Percentiles rank a stretch among this genome's conserved stretches.
These are phyloP conservation scores for Gila robusta DNA, from an alignment of 2,797 vertebrate genomes.

Conservation along the genomic window DNA sequence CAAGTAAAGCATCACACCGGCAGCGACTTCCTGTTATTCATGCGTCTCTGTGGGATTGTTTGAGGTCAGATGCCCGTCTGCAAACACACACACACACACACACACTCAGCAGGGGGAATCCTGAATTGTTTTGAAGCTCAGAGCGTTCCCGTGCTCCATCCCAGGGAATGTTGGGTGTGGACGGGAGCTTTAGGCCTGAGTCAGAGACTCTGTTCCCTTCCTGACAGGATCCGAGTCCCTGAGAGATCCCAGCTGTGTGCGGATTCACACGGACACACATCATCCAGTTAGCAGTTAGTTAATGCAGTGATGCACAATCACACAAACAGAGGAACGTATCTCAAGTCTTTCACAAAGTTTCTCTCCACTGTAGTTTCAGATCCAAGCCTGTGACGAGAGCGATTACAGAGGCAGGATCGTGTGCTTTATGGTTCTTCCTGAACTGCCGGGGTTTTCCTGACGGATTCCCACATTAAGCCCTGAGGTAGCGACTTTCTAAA, in stretches of 20 bases:
- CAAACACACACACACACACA: neutral
- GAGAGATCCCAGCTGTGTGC: neutral
- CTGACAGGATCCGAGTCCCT: neutral
- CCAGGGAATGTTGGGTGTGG: constrained; percentile 36
- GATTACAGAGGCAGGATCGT: neutral
- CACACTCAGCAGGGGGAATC: too few relatives aligned
- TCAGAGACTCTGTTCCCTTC: constrained; percentile 11
- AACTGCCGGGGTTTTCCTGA: constrained; percentile 42
- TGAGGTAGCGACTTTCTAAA: neutral
- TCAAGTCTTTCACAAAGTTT: neutral
- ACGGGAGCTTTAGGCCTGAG: neutral
- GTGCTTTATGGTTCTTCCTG: constrained; percentile 32
- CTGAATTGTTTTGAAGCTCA: constrained; percentile 7
- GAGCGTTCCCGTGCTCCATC: neutral
- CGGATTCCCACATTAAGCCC: neutral
- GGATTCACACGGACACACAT: neutral
- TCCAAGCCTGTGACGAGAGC: neutral
- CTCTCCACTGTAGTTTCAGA: neutral
- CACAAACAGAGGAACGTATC: too few relatives aligned
- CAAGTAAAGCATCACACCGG: neutral
- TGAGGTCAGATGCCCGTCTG: neutral
- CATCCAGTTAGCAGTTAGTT: too few relatives aligned
- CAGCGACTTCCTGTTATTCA: constrained; percentile 1
- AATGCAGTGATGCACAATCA: neutral
- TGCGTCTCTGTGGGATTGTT: neutral